Evolutionary conservation across 2,797 vertebrate species (phyloP), one percentile per base, ranked within the genome.

Genomic region (Allobates femoralis): DNA sequence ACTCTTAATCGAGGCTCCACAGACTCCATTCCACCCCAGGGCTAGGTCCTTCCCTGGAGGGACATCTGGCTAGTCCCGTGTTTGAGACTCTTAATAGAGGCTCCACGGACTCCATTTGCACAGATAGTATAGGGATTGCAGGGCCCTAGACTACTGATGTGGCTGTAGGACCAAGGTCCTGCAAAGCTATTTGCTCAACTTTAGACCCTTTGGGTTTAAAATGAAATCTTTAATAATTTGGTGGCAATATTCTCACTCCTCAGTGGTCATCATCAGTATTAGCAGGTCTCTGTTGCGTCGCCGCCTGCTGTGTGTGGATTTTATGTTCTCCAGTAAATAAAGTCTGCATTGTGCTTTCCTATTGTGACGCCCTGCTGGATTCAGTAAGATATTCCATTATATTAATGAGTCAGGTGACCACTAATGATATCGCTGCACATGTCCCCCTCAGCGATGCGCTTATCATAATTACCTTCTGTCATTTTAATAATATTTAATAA

Each of bases 341-440:
- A 67, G 46, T 30, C 62, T 81, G 62, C 26, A 14, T 8, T 34
- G n/a, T 8, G 41, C 64, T 16, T 32, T 64, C 77, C 79, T 30
- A 81, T 69, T n/a, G 79, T 53, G 79, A 69, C 14, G 23, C 80
- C 66, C 66, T 41, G 80, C 80, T 58, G 80, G 23, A 41, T 56
- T 50, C 30, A 71, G 66, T 32, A 56, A 69, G 80, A 32, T 66
- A 28, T 71, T 82, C 28, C 50, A 71, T 82, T 73, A 56, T 26
- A 71, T n/a, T 71, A 82, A 82, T 55, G 64, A 69, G 64, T 69
- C 79, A 69, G 79, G 79, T 69, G 79, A 81, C 79, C 64, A 46
- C 26, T 81, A 81, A 81, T 81, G 79, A 69, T 67, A 34, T 69
- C 12, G 46, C 46, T 60, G 46, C 46, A 46, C 50, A 32, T 2